Base-by-base conservation (phyloP, 2,888 invertebrate species). In the Keiferia lycopersicella region DNA sequence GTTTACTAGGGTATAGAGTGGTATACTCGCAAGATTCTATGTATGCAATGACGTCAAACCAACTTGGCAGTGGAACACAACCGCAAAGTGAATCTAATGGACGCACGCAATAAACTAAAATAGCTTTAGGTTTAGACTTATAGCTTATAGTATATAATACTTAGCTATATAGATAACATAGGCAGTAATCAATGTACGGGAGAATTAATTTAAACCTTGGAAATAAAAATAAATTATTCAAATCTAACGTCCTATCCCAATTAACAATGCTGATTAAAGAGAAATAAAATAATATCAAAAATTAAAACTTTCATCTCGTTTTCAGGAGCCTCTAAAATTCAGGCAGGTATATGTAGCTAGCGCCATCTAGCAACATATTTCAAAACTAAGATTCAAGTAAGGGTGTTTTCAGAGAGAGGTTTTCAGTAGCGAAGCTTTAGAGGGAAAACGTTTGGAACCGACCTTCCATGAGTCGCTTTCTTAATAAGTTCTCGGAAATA, bases 41-140 rank as follows among this genome's bases (percentile, higher is more conserved):
- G 79, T 75, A 77, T 71, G 72, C 73, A 66, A 74, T 82, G 84
- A 84, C 86, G 84, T 83, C 81, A 82, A 71, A 72, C 64, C 68
- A 75, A 76, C 73, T 80, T 83, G 81, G 78, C 80, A 81, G 72
- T 73, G 69, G 66, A 60, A 72, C 68, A 68, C 68, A 68, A 68
- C 75, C 75, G 73, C 80, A 77, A 75, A 78, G 68, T 71, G 72
- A 80, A 79, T 77, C 77, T 34, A 77, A 48, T 34, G 48, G 48
- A 57, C 45, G 45, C 30, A 56, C 30, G 4, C n/a, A 56, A 12
- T 26, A 56, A 56, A 14, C 1, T 20, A 50, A 50, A 50, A 2
- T 20, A 50, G n/a, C 50, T 34, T 8, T 20, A 18, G n/a, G 20
- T 7, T 20, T 10, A 50, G 10, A 50, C 1, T 50, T 10, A 50